These are phyloP conservation scores for Trichogramma dendrolimi DNA, from an alignment of 2,888 invertebrate species.

Conservation along the genomic window DNA sequence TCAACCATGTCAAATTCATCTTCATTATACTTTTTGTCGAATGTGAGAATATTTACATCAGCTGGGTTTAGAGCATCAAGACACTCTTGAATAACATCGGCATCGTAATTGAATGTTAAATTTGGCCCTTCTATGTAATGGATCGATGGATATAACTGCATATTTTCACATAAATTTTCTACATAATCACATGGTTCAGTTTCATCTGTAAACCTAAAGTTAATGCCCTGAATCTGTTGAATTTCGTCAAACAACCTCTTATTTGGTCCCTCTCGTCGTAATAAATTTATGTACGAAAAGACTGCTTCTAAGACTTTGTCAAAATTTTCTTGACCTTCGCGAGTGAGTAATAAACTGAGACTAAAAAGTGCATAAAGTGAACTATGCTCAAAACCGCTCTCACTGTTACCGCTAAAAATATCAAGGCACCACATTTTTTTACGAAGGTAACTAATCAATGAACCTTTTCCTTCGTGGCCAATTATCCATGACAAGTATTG, in stretches of 20 bases:
- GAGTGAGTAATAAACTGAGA: constrained; percentile 71
- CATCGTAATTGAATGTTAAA: constrained; percentile 73
- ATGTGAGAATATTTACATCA: constrained; percentile 67
- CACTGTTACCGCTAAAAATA: constrained; percentile 67
- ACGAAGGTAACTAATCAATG: constrained; percentile 72
- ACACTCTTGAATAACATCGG: constrained; percentile 61
- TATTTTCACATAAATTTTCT: constrained; percentile 69
- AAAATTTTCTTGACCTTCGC: constrained; percentile 69
- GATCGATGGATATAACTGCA: constrained; percentile 75
- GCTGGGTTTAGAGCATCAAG: constrained; percentile 62
- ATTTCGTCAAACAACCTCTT: constrained; percentile 60
- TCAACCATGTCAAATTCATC: constrained; percentile 64
- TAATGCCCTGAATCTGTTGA: constrained; percentile 65
- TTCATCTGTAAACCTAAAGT: constrained; percentile 64
- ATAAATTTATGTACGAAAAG: constrained; percentile 74
- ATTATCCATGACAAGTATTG: constrained; percentile 71
- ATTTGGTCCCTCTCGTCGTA: constrained; percentile 65
- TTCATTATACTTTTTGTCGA: constrained; percentile 60
- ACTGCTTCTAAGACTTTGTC: constrained; percentile 71
- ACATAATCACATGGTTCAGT: constrained; percentile 72
- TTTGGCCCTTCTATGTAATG: constrained; percentile 75
- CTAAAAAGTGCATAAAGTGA: constrained; percentile 74
- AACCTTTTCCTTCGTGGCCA: constrained; percentile 82
- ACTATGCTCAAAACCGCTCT: constrained; percentile 74
- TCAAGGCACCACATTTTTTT: constrained; percentile 75